A percentile compares a stretch with the other conserved stretches of the same genome.
Evolutionary conservation across 2,113 vertebrate species (phyloP).

Genomic region (Montifringilla adamsi): DNA sequence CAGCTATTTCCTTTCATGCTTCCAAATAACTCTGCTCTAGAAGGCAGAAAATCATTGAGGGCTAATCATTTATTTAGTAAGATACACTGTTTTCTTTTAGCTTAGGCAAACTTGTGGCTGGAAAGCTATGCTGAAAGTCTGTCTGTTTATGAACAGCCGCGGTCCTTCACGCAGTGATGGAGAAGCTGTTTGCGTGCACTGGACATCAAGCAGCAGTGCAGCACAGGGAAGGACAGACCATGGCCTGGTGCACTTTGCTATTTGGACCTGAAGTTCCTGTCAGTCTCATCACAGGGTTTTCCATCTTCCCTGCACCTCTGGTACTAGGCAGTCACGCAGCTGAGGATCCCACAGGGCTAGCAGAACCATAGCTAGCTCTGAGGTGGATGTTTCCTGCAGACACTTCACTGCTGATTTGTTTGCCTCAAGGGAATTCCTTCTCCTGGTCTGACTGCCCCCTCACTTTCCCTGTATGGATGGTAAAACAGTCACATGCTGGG

Average conservation of each 20-base stretch:
- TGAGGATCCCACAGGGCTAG: background rate
- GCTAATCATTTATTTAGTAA: constrained; percentile 66
- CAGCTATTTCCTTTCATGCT: constrained; percentile 31
- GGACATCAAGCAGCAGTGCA: background rate
- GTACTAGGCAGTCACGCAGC: background rate
- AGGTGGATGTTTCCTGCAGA: background rate
- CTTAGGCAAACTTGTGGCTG: constrained; percentile 47
- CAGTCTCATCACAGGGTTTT: background rate
- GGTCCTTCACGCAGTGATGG: rapidly evolving
- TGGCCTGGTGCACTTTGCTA: background rate
- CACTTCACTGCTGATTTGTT: background rate
- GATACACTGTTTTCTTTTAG: constrained; percentile 41
- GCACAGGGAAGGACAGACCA: background rate
- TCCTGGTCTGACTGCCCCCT: background rate
- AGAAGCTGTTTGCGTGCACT: background rate
- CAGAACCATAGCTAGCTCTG: background rate
- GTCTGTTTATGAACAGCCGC: background rate
- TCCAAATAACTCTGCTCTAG: constrained; percentile 42
- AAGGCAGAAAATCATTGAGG: constrained; percentile 64
- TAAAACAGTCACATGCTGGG: background rate
- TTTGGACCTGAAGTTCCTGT: background rate
- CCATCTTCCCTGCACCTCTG: background rate
- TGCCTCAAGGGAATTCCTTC: background rate
- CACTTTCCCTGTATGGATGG: background rate
- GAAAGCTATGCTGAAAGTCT: constrained; percentile 32